These are phyloP conservation scores for Orcinus orca DNA, from an alignment of 2,113 vertebrate genomes.

Conservation along the genomic window DNA sequence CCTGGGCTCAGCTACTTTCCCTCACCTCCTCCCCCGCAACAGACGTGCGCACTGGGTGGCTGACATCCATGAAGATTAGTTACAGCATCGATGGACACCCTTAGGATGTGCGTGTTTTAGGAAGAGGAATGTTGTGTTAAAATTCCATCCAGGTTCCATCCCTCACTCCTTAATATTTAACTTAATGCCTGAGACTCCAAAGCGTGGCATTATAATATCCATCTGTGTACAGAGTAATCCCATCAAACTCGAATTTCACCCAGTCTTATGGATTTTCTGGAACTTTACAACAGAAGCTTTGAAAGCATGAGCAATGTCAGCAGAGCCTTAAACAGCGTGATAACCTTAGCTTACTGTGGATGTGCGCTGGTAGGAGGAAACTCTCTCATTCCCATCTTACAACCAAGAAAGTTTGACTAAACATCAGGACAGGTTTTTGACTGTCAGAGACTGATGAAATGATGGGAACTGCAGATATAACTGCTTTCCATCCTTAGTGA, in stretches of 20 bases:
- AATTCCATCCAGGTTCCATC: neutral
- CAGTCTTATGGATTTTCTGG: neutral
- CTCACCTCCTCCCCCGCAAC: neutral
- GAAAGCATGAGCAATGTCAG: neutral
- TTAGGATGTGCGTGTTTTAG: neutral
- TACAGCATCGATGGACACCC: neutral
- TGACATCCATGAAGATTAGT: neutral
- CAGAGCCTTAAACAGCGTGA: neutral
- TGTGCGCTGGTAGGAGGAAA: neutral
- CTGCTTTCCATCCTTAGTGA: neutral
- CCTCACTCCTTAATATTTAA: neutral
- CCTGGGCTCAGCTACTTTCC: neutral
- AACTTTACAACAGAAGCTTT: neutral
- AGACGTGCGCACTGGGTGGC: accelerated
- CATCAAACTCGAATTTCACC: neutral
- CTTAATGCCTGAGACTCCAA: neutral
- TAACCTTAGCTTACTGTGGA: neutral
- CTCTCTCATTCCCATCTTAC: neutral
- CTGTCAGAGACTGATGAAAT: neutral
- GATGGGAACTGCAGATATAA: neutral
- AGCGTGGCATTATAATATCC: neutral
- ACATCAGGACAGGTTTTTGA: neutral
- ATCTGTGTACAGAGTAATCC: neutral
- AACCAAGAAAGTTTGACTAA: neutral
- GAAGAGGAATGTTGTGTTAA: neutral